Percentiles rank a stretch among this genome's conserved stretches.
phyloP scores from a whole-genome alignment of 2,888 invertebrate species.

The Heliconius erato region DNA sequence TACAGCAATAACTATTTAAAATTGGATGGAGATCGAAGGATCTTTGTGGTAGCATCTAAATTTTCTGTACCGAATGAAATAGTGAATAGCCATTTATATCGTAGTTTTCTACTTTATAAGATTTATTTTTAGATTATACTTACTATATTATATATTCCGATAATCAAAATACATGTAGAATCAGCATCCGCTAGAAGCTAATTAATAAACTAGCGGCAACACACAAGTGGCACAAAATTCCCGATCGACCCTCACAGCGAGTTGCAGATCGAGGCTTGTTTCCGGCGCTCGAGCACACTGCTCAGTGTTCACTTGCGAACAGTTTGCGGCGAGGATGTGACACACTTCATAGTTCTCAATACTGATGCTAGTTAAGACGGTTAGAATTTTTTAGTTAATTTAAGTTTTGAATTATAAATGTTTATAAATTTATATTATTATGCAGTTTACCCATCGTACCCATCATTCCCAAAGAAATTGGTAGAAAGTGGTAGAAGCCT shows the following conservation, averaged over 20 bases:
- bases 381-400: not conserved
- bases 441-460: too few species aligned
- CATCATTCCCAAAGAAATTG: too few species aligned
- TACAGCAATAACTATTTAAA: too few species aligned
- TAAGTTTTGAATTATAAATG: too few species aligned
- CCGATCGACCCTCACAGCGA: not conserved
- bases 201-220: constrained; percentile 1
- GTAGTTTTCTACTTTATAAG: not conserved
- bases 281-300: constrained; percentile 4
- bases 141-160: not conserved
- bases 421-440: too few species aligned
- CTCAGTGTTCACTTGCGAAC: not conserved
- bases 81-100: too few species aligned
- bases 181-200: not conserved
- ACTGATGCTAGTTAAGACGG: not conserved
- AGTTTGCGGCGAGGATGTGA: not conserved
- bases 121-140: not conserved
- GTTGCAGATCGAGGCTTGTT: not conserved
- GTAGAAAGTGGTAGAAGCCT: too few species aligned
- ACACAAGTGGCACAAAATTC: constrained; percentile 14
- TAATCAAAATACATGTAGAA: not conserved
- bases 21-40: too few species aligned
- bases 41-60: too few species aligned
- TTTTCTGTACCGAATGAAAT: too few species aligned
- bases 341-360: not conserved